A percentile compares a stretch with the other conserved stretches of the same genome.
Conservation (phyloP, 2,797 vertebrate genomes). For the Gastrophryne carolinensis region DNA sequence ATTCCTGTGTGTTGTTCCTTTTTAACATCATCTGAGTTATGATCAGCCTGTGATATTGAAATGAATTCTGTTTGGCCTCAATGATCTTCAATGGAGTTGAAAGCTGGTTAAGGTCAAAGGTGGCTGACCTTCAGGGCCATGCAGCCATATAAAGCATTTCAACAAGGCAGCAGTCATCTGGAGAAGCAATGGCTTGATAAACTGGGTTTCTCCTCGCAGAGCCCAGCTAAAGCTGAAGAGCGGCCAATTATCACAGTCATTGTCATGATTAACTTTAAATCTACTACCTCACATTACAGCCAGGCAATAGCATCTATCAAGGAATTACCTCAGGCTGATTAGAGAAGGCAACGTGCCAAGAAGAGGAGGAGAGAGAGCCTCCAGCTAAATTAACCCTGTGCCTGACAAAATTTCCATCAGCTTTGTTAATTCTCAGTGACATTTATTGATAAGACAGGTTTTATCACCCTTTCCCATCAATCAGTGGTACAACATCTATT, state of each 20-base stretch:
- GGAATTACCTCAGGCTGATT: conserved; percentile 60
- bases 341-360: conserved; percentile 55
- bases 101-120: conserved; percentile 56
- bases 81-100: conserved; percentile 53
- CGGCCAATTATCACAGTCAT: conserved; percentile 67
- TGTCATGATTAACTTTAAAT: conserved; percentile 69
- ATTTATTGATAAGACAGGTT: conserved; percentile 65
- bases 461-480: conserved; percentile 59
- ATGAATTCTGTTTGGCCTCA: conserved; percentile 3
- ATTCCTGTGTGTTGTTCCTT: too few species aligned
- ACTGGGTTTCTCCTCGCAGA: conserved; percentile 54
- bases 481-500: conserved; percentile 49
- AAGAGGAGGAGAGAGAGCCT: conserved; percentile 54
- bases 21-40: too few species aligned
- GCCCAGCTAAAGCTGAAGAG: conserved; percentile 57
- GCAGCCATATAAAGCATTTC: conserved; percentile 61
- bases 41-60: background rate
- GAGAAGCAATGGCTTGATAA: conserved; percentile 50
- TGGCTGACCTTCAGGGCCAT: conserved; percentile 49
- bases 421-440: conserved; percentile 68
- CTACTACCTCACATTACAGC: conserved; percentile 61
- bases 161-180: conserved; percentile 62
- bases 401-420: conserved; percentile 59
- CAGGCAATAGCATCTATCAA: conserved; percentile 67
- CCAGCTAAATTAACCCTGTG: conserved; percentile 64